These are phyloP conservation scores for Rosalia funebris DNA, from an alignment of 2,888 invertebrate species.

Conservation along the genomic window DNA sequence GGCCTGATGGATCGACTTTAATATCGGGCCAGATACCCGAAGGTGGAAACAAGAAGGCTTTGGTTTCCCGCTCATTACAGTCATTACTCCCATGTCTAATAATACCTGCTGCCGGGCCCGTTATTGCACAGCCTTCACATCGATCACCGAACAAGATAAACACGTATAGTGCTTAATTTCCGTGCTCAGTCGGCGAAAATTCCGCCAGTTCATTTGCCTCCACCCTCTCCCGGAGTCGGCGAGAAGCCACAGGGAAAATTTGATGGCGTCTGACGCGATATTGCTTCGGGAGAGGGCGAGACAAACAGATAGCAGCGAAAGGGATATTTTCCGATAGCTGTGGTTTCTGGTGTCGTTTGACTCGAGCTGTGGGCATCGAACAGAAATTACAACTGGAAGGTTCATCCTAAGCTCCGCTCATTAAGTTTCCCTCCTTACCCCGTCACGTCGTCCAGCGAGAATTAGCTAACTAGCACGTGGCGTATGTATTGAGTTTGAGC, in stretches of 20 bases:
- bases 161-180: conserved; percentile 32
- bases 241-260: conserved; percentile 13
- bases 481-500: too few species aligned
- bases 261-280: background rate
- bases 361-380: too few species aligned
- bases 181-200: conserved; percentile 13
- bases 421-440: too few species aligned
- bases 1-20: conserved; percentile 50
- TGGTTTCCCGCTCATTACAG: conserved; percentile 56
- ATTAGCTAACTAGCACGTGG: too few species aligned
- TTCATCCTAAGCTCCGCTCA: too few species aligned
- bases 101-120: conserved; percentile 42
- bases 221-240: background rate
- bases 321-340: too few species aligned
- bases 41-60: conserved; percentile 49
- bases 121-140: conserved; percentile 39
- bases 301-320: too few species aligned
- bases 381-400: too few species aligned
- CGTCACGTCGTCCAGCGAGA: too few species aligned
- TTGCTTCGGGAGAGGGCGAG: too few species aligned
- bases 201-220: conserved; percentile 22
- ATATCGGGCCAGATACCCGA: conserved; percentile 44
- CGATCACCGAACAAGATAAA: conserved; percentile 43
- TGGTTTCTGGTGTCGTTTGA: too few species aligned
- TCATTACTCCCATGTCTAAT: conserved; percentile 57